Percentiles rank a stretch among this genome's conserved stretches.
Evolutionary conservation across 2,113 vertebrate genomes (phyloP).

Genomic region (Macheiramphus alcinus): DNA sequence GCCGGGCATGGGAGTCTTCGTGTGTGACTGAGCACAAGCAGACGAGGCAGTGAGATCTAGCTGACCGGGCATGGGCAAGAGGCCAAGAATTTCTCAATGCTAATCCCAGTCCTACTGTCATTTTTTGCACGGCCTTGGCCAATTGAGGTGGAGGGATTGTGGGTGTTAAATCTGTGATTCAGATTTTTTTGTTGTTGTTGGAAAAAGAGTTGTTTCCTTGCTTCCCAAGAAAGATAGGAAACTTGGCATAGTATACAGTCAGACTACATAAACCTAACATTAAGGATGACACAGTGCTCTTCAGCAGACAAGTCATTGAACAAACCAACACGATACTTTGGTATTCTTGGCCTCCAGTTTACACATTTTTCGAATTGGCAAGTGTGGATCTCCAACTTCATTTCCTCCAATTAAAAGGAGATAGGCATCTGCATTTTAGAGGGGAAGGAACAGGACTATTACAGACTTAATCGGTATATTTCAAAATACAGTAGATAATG

Average conservation of each 20-base stretch:
- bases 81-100: background rate
- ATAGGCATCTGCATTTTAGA: background rate
- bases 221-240: background rate
- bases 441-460: background rate
- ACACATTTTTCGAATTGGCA: background rate
- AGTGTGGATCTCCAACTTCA: background rate
- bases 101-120: background rate
- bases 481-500: background rate
- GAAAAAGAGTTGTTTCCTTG: background rate
- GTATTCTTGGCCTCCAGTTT: background rate
- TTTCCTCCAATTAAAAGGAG: conserved; percentile 4
- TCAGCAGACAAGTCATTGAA: background rate
- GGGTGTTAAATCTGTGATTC: background rate
- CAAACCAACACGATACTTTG: background rate
- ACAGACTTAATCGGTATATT: background rate
- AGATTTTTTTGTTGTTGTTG: background rate
- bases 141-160: background rate
- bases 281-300: background rate
- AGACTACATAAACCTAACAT: background rate
- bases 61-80: background rate
- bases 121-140: background rate
- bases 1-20: rapidly evolving
- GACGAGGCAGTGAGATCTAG: background rate
- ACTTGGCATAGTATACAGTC: background rate
- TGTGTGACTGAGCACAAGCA: background rate